Conservation (phyloP, 2,888 invertebrate genomes). For the Andrena minutula region DNA sequence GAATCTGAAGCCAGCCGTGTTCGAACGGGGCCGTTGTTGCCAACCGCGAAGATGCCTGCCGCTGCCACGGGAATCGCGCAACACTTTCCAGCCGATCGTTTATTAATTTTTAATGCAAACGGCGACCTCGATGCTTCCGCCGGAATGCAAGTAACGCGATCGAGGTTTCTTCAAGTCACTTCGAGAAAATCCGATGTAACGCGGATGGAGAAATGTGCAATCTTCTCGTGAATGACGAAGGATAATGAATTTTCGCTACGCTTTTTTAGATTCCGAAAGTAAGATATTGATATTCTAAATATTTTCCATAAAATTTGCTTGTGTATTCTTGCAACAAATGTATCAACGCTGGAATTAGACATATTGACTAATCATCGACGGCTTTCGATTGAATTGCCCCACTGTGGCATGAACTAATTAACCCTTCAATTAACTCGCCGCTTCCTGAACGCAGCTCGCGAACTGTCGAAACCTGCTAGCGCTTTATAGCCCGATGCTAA, state of each 20-base stretch:
- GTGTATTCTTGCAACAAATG: no score
- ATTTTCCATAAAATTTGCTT: no score
- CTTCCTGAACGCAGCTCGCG: slow-evolving; percentile 3
- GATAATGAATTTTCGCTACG: not conserved
- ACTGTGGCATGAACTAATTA: slow-evolving; percentile 57
- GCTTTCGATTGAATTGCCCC: slow-evolving; percentile 39
- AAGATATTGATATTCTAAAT: no score
- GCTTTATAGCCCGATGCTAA: slow-evolving; percentile 63
- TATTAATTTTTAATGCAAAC: slow-evolving; percentile 15
- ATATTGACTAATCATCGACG: slow-evolving; percentile 22
- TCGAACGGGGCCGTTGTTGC: not conserved
- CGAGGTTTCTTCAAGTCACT: not conserved
- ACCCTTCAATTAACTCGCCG: slow-evolving; percentile 59
- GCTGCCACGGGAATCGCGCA: not conserved
- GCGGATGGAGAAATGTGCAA: no score
- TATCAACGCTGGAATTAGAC: slow-evolving; percentile 11
- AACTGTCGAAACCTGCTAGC: slow-evolving; percentile 49
- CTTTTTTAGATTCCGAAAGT: not conserved
- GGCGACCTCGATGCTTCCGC: not conserved
- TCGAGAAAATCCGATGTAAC: not conserved
- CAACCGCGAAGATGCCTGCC: not conserved
- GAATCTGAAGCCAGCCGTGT: not conserved
- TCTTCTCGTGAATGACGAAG: not conserved
- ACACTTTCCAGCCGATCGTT: slow-evolving; percentile 10
- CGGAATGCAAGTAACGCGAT: not conserved